These are phyloP conservation scores for Latrodectus hesperus DNA, from an alignment of 2,888 invertebrate genomes.

Conservation along the genomic window DNA sequence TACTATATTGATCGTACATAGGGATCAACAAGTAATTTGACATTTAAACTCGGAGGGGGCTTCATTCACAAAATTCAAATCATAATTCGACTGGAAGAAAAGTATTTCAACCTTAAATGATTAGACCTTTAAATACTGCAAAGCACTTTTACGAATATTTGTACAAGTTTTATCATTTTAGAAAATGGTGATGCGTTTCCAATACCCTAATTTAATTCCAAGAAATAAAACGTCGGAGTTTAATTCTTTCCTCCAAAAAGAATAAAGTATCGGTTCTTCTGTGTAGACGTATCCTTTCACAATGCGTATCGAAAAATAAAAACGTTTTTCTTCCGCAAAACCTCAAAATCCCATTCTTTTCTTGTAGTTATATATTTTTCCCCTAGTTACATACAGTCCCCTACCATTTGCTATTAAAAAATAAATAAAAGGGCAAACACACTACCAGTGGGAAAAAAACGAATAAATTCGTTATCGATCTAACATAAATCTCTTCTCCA, in stretches of 20 bases:
- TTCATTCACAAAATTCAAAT: no score
- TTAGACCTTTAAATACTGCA: slow-evolving; percentile 25
- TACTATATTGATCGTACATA: no score
- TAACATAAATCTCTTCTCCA: slow-evolving; percentile 57
- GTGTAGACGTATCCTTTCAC: background rate
- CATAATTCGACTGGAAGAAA: no score
- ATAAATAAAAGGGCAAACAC: slow-evolving; percentile 13
- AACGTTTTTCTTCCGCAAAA: slow-evolving; percentile 4
- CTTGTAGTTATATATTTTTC: background rate
- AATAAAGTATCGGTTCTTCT: background rate
- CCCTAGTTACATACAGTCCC: background rate
- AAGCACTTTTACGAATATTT: slow-evolving; percentile 23
- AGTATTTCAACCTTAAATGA: background rate
- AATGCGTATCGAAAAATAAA: background rate
- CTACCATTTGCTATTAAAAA: slow-evolving; percentile 9
- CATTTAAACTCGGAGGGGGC: no score
- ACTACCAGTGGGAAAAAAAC: background rate
- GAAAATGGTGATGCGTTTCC: slow-evolving; percentile 55
- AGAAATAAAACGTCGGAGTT: background rate
- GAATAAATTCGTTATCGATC: slow-evolving; percentile 61
- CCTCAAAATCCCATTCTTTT: slow-evolving; percentile 17
- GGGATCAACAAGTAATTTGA: no score
- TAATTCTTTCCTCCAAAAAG: no score
- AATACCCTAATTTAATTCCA: slow-evolving; percentile 38
- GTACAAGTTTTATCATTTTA: slow-evolving; percentile 31